These are phyloP conservation scores for Plebejus argus DNA, from an alignment of 2,888 invertebrate species.

Conservation along the genomic window DNA sequence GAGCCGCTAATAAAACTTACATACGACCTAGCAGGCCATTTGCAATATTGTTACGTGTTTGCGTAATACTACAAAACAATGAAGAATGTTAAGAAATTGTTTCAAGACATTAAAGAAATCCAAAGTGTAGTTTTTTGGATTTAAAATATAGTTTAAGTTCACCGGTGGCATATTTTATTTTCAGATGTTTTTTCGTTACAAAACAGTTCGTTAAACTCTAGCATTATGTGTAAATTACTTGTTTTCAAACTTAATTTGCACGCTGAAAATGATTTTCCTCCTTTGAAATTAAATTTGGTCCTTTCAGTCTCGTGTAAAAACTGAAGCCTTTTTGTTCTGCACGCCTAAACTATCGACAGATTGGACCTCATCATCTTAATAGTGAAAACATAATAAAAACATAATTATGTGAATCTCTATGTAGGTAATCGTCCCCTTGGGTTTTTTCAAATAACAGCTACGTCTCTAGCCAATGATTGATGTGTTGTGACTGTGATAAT, in stretches of 20 bases:
- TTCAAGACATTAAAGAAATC: background rate
- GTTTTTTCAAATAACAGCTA: constrained; percentile 1
- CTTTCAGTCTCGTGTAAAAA: background rate
- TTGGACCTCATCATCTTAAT: background rate
- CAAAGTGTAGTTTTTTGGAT: background rate
- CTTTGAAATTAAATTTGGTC: background rate
- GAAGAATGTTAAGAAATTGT: background rate
- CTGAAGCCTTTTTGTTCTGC: background rate
- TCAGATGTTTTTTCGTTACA: background rate
- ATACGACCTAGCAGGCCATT: constrained; percentile 14
- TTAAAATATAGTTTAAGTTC: background rate
- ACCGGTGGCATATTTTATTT: background rate
- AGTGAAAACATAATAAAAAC: background rate
- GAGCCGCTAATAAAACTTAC: constrained; percentile 32
- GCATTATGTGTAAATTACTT: background rate
- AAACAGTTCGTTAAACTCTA: background rate
- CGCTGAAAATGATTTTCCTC: background rate
- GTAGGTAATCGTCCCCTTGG: background rate
- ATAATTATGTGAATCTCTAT: constrained; percentile 6
- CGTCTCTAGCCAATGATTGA: constrained; percentile 16
- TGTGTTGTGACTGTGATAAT: constrained; percentile 5
- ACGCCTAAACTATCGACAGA: background rate
- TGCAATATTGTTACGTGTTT: constrained; percentile 24
- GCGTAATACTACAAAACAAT: constrained; percentile 9
- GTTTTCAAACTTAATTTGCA: background rate